Percentiles rank a stretch among this genome's conserved stretches.
Conservation (phyloP, 2,888 invertebrate genomes). For the Aleiodes alternator region DNA sequence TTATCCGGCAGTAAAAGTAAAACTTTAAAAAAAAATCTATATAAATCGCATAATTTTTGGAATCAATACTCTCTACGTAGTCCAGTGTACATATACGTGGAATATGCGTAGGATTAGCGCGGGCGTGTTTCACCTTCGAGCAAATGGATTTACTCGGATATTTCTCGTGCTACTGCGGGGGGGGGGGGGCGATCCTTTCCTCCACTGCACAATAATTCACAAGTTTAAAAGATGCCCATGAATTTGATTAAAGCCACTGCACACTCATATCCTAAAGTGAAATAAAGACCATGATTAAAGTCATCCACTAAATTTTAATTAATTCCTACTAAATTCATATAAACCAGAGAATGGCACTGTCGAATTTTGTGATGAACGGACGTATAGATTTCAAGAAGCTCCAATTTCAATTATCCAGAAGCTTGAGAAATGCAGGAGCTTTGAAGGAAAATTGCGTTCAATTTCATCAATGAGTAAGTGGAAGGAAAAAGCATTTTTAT, state of each 20-base stretch:
- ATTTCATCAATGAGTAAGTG: conserved; percentile 1
- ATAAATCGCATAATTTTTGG: conserved; percentile 2
- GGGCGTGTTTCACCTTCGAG: conserved; percentile 46
- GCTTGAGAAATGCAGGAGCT: conserved; percentile 1
- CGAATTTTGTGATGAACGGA: too few species aligned
- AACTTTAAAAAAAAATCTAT: background rate
- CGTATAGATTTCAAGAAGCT: too few species aligned
- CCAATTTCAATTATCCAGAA: conserved; percentile 2
- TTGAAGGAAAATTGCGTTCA: conserved; percentile 7
- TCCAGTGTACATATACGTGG: conserved; percentile 24
- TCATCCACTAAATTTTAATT: too few species aligned
- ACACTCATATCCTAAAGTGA: background rate
- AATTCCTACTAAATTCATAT: too few species aligned
- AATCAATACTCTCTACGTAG: conserved; percentile 3
- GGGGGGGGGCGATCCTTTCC: background rate
- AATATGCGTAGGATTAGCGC: conserved; percentile 47
- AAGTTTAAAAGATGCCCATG: conserved; percentile 13
- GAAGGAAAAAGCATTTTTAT: conserved; percentile 7
- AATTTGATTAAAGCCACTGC: conserved; percentile 7
- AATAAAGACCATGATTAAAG: too few species aligned
- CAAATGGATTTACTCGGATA: conserved; percentile 46
- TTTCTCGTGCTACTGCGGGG: conserved; percentile 17
- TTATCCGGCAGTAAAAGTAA: too few species aligned
- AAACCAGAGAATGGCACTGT: too few species aligned
- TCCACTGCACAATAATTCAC: conserved; percentile 17